These are phyloP conservation scores for Acanthaster planci DNA, from an alignment of 35 echinoderm and acorn worm genomes.

Conservation along the genomic window DNA sequence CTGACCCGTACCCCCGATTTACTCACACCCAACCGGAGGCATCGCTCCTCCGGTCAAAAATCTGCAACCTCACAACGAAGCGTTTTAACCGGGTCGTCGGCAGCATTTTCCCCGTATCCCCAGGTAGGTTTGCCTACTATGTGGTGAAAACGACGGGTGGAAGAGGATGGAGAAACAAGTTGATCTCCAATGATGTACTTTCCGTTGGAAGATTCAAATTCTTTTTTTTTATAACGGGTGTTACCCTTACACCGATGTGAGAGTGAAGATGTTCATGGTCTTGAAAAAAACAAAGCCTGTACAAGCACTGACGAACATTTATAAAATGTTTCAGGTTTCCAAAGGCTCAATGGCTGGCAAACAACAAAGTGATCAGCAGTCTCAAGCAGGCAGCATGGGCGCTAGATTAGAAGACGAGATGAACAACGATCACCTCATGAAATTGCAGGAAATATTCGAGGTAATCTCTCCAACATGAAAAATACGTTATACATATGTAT, in stretches of 20 bases:
- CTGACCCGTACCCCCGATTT: neutral
- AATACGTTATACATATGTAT: too few species aligned
- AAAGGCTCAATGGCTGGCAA: constrained; percentile 71
- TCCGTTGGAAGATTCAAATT: too few species aligned
- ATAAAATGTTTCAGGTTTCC: constrained; percentile 49
- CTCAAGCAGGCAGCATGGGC: constrained; percentile 32
- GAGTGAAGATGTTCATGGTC: too few species aligned
- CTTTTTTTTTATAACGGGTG: too few species aligned
- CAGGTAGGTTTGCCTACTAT: constrained; percentile 41
- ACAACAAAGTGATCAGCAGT: neutral
- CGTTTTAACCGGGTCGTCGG: neutral
- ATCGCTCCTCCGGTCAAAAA: neutral
- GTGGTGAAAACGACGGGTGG: constrained; percentile 1
- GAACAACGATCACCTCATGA: constrained; percentile 97
- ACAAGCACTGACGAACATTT: too few species aligned
- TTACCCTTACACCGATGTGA: too few species aligned
- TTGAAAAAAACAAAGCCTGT: too few species aligned
- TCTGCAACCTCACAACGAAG: neutral
- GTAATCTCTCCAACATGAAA: constrained; percentile 30
- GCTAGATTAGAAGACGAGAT: constrained; percentile 94
- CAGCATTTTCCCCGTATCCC: constrained; percentile 9
- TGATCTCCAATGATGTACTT: too few species aligned
- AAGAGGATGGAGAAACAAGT: neutral
- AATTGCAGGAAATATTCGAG: constrained; percentile 98
- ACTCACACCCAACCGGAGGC: neutral